phyloP scores from a whole-genome alignment of 2,888 invertebrate genomes.

The Chorisops tibialis region DNA sequence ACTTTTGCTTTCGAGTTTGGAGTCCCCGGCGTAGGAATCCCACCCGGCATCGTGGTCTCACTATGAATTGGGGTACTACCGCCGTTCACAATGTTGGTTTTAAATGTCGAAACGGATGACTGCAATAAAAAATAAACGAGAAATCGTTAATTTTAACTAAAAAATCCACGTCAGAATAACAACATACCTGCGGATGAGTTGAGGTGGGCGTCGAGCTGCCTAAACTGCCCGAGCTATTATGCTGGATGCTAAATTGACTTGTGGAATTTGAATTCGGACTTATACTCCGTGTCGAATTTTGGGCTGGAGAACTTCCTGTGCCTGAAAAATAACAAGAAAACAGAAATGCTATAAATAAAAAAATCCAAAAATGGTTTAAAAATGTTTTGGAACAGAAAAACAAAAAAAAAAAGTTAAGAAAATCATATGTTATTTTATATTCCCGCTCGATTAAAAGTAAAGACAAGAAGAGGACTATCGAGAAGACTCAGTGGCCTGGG shows the following conservation, averaged over 20 bases:
- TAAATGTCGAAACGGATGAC: slow-evolving; percentile 52
- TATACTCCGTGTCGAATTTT: slow-evolving; percentile 53
- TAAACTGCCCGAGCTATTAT: slow-evolving; percentile 51
- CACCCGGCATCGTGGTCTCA: slow-evolving; percentile 64
- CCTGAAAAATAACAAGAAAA: slow-evolving; percentile 41
- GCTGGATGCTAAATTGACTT: slow-evolving; percentile 52
- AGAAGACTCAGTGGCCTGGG: neutral
- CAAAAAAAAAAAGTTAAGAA: no score
- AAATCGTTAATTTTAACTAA: neutral
- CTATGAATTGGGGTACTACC: slow-evolving; percentile 49
- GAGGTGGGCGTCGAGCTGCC: slow-evolving; percentile 52
- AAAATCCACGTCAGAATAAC: slow-evolving; percentile 16
- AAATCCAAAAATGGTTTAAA: neutral
- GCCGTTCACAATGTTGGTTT: slow-evolving; percentile 51
- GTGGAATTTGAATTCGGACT: slow-evolving; percentile 53
- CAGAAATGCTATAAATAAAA: slow-evolving; percentile 5
- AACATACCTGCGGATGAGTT: slow-evolving; percentile 48
- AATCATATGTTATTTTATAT: neutral
- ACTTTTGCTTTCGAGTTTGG: slow-evolving; percentile 81
- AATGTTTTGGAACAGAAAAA: neutral
- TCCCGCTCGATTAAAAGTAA: neutral
- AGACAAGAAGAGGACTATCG: neutral
- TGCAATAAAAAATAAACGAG: slow-evolving; percentile 33
- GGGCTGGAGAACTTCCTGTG: slow-evolving; percentile 54
- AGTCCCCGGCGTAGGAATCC: slow-evolving; percentile 70